A percentile compares a stretch with the other conserved stretches of the same genome.
Conservation (phyloP, 2,888 invertebrate species). For the Thereva unica region DNA sequence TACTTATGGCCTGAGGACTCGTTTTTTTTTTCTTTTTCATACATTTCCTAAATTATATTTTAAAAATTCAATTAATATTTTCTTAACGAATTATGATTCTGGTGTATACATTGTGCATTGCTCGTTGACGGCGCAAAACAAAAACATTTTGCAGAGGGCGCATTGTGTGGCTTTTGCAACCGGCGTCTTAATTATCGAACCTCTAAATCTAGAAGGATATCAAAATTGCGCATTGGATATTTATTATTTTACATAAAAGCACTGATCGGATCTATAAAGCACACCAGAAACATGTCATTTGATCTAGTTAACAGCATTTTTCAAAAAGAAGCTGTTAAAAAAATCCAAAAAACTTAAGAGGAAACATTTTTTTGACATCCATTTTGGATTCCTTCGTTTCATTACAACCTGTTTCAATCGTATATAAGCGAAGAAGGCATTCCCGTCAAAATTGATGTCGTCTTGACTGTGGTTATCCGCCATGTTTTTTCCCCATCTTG, state of each 20-base stretch:
- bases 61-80: no score
- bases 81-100: no score
- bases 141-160: constrained; percentile 31
- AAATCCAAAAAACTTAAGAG: background rate
- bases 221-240: constrained; percentile 8
- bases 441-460: constrained; percentile 30
- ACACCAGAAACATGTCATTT: no score
- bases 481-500: constrained; percentile 14
- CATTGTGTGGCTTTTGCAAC: constrained; percentile 20
- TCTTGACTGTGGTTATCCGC: constrained; percentile 16
- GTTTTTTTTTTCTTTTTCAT: no score
- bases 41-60: no score
- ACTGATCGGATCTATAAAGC: no score
- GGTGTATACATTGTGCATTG: constrained; percentile 9
- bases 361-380: constrained; percentile 38
- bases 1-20: background rate
- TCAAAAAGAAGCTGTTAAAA: no score
- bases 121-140: constrained; percentile 28
- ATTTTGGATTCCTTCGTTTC: constrained; percentile 40
- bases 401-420: constrained; percentile 26
- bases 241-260: background rate
- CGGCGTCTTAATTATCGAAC: constrained; percentile 20
- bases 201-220: constrained; percentile 9
- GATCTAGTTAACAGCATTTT: background rate
- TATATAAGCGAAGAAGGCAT: background rate